Conservation (phyloP, 2,888 invertebrate species). For the Tetheella fluctuosa region DNA sequence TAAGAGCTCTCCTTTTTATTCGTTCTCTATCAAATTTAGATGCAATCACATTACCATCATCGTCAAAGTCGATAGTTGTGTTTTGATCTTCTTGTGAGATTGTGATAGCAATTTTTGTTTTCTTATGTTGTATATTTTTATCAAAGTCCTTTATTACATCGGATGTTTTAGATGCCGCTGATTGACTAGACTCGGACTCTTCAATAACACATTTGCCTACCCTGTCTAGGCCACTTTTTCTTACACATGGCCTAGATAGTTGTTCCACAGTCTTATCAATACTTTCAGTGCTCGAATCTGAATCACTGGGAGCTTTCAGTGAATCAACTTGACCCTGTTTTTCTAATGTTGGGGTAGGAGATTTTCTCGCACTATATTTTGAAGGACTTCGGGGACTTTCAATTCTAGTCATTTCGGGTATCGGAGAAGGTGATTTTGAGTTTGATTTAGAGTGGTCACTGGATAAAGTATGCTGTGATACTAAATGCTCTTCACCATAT, state of each 20-base stretch:
- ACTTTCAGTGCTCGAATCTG: conserved; percentile 84
- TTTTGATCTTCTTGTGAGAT: conserved; percentile 82
- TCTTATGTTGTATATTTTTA: conserved; percentile 76
- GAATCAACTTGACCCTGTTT: conserved; percentile 85
- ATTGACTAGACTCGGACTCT: conserved; percentile 85
- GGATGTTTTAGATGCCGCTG: conserved; percentile 80
- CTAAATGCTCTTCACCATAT: conserved; percentile 77
- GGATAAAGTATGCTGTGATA: conserved; percentile 72
- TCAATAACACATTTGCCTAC: conserved; percentile 77
- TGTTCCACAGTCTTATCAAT: conserved; percentile 79
- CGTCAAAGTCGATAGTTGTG: conserved; percentile 80
- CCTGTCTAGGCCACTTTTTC: conserved; percentile 74
- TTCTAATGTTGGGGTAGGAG: conserved; percentile 85
- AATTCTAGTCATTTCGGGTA: conserved; percentile 70
- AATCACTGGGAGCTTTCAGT: conserved; percentile 83
- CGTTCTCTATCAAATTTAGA: conserved; percentile 74
- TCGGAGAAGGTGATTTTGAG: conserved; percentile 72
- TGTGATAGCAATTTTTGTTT: conserved; percentile 81
- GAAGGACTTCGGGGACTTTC: conserved; percentile 78
- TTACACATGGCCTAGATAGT: conserved; percentile 73
- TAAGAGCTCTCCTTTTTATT: conserved; percentile 72
- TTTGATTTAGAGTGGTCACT: conserved; percentile 79
- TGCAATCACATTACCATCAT: conserved; percentile 78
- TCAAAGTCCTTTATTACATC: conserved; percentile 76
- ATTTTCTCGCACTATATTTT: conserved; percentile 68